These are phyloP conservation scores for Scarus forsteni DNA, from an alignment of 2,797 vertebrate genomes.

Conservation along the genomic window DNA sequence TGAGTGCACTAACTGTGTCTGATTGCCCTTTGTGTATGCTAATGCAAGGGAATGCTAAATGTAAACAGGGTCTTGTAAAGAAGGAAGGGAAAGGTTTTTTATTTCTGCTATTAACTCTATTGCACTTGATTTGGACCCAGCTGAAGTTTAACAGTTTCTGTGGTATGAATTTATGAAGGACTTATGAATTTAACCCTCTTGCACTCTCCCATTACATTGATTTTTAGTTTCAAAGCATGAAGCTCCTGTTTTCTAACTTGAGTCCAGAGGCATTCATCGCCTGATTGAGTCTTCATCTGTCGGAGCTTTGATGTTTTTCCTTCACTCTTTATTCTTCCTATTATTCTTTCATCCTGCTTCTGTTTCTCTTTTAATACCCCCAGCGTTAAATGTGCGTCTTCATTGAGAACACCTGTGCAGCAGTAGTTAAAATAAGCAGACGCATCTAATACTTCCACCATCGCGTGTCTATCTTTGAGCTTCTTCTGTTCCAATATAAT, in stretches of 20 bases:
- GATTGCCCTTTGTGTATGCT: too few relatives aligned
- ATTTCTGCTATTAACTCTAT: constrained; percentile 5
- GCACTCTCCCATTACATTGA: constrained; percentile 54
- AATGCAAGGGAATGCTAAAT: too few relatives aligned
- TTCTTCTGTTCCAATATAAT: constrained; percentile 71
- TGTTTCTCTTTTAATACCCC: constrained; percentile 30
- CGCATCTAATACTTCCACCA: constrained; percentile 60
- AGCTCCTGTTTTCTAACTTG: constrained; percentile 32
- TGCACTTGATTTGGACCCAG: constrained; percentile 15
- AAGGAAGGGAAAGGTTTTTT: too few relatives aligned
- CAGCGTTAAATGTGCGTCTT: constrained; percentile 50
- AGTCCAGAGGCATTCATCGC: constrained; percentile 68
- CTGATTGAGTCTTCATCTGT: constrained; percentile 72
- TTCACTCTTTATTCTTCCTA: constrained; percentile 42
- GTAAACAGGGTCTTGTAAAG: too few relatives aligned
- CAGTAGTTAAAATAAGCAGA: constrained; percentile 73
- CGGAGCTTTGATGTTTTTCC: constrained; percentile 73
- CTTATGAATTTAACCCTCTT: constrained; percentile 17
- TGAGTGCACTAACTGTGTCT: too few relatives aligned
- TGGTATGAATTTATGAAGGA: constrained; percentile 37
- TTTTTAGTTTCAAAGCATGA: constrained; percentile 60
- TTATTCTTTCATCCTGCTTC: constrained; percentile 61
- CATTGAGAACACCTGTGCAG: constrained; percentile 79
- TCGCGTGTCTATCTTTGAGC: constrained; percentile 55
- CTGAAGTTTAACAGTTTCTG: constrained; percentile 34